Conservation (phyloP, 2,797 vertebrate genomes). For the Sebastes nivosus region DNA sequence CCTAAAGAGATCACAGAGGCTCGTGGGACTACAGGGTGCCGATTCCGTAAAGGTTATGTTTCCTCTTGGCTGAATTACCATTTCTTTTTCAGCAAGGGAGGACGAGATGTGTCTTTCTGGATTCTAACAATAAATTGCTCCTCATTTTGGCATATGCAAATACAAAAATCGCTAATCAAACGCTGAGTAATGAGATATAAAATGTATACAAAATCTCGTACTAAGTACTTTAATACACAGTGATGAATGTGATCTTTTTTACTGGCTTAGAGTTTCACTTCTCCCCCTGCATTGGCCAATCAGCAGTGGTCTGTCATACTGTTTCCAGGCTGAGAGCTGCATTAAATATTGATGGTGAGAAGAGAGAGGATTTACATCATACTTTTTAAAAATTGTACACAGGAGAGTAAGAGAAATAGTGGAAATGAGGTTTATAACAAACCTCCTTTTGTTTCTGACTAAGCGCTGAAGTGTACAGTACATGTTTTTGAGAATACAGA, state of each 20-base stretch:
- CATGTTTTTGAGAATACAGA: neutral
- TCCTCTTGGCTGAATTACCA: constrained; percentile 30
- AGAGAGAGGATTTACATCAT: constrained; percentile 49
- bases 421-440: neutral
- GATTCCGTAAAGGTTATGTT: constrained; percentile 56
- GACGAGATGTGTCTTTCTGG: neutral
- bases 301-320: constrained; percentile 53
- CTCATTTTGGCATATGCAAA: neutral
- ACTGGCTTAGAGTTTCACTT: constrained; percentile 59
- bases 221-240: neutral
- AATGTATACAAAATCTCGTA: neutral
- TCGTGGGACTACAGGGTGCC: constrained; percentile 32
- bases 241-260: constrained; percentile 15
- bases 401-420: constrained; percentile 5
- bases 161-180: neutral
- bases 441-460: neutral
- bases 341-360: constrained; percentile 75
- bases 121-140: neutral
- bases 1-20: constrained; percentile 56
- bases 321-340: constrained; percentile 69
- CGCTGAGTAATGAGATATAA: neutral
- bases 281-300: constrained; percentile 58
- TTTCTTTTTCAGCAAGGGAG: constrained; percentile 1
- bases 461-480: neutral
- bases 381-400: constrained; percentile 13